phyloP scores from a whole-genome alignment of 2,888 invertebrate species.

The Cetonia aurata region DNA sequence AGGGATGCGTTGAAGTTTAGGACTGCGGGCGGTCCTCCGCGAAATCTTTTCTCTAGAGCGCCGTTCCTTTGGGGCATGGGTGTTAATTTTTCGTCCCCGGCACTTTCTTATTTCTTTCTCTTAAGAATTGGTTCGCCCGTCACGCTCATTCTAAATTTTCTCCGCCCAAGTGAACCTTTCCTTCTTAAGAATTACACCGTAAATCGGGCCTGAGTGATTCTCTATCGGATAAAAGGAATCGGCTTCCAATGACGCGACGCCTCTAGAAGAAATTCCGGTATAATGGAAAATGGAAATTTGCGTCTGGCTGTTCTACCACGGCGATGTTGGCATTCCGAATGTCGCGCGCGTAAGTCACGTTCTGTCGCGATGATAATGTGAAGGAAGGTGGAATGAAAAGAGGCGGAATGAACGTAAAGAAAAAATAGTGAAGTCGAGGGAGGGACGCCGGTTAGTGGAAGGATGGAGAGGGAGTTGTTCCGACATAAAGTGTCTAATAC shows the following conservation, averaged over 20 bases:
- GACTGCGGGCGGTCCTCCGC: too few species aligned
- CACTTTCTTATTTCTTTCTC: too few species aligned
- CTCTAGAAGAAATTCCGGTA: not conserved
- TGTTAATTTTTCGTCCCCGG: too few species aligned
- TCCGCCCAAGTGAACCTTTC: not conserved
- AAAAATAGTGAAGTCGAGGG: not conserved
- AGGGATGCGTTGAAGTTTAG: too few species aligned
- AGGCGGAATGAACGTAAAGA: not conserved
- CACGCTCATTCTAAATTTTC: not conserved
- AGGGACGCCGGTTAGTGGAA: not conserved
- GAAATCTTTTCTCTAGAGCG: too few species aligned
- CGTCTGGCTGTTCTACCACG: constrained; percentile 5
- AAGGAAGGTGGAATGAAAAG: not conserved
- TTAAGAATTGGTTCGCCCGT: not conserved
- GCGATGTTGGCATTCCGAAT: not conserved
- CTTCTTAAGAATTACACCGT: constrained; percentile 6
- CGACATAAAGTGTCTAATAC: not conserved
- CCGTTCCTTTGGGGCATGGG: too few species aligned
- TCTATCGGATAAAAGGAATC: constrained; percentile 8
- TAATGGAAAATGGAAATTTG: constrained; percentile 13
- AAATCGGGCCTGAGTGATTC: constrained; percentile 18
- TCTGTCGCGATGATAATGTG: constrained; percentile 7
- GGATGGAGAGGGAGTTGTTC: not conserved
- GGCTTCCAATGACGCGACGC: not conserved
- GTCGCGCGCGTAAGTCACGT: constrained; percentile 20